These are phyloP conservation scores for Drosophila subquinaria DNA, from an alignment of 2,888 invertebrate genomes.

Conservation along the genomic window DNA sequence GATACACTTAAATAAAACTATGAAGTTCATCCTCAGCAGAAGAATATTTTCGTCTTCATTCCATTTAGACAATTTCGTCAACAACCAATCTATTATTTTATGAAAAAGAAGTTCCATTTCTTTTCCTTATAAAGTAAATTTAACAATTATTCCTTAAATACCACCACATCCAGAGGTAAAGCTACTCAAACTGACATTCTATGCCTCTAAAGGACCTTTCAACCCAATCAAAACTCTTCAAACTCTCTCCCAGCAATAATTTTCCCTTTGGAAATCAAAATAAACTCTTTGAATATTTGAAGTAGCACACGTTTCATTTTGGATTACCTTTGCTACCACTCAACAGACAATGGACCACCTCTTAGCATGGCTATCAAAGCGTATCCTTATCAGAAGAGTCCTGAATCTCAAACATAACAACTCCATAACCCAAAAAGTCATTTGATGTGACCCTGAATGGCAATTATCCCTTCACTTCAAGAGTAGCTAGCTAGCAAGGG, in stretches of 20 bases:
- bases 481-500: constrained; percentile 23
- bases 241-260: neutral
- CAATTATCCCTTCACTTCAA: constrained; percentile 62
- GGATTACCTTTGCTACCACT: constrained; percentile 12
- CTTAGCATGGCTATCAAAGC: constrained; percentile 48
- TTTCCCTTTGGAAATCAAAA: constrained; percentile 7
- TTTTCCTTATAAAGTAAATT: neutral
- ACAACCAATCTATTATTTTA: neutral
- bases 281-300: constrained; percentile 1
- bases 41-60: no score
- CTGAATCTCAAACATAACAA: constrained; percentile 41
- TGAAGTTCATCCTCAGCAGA: no score
- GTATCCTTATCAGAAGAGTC: constrained; percentile 57
- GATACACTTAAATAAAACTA: no score
- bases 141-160: neutral
- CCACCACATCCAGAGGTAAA: neutral
- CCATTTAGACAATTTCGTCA: no score
- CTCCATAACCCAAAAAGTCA: constrained; percentile 52
- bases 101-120: neutral
- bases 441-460: constrained; percentile 67
- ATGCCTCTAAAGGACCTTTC: neutral
- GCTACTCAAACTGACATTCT: neutral
- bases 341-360: constrained; percentile 62
- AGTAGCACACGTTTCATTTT: constrained; percentile 1
- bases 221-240: neutral